These are phyloP conservation scores for Tanytarsus gracilentus DNA, from an alignment of 2,888 invertebrate species.

Conservation along the genomic window DNA sequence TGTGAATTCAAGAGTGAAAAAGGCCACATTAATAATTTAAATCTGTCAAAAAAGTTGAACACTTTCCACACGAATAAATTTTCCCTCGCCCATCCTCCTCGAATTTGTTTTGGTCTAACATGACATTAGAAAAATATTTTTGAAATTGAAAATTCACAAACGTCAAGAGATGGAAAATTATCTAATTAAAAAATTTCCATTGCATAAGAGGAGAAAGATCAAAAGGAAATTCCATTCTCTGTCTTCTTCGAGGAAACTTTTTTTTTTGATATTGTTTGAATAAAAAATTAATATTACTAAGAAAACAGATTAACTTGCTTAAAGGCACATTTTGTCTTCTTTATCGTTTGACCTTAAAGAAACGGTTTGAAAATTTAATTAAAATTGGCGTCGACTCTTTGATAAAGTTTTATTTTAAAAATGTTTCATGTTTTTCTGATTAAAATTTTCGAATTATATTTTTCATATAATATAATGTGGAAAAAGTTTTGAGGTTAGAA, in stretches of 20 bases:
- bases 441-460: too few species aligned
- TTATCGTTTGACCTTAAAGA: too few species aligned
- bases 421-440: too few species aligned
- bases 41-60: slow-evolving; percentile 27
- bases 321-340: too few species aligned
- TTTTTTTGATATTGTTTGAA: slow-evolving; percentile 5
- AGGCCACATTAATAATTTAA: slow-evolving; percentile 29
- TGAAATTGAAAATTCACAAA: background rate
- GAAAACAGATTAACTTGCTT: too few species aligned
- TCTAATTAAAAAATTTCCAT: slow-evolving; percentile 22
- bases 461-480: too few species aligned
- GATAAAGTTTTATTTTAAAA: too few species aligned
- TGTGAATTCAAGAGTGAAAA: slow-evolving; percentile 24
- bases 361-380: too few species aligned
- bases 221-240: slow-evolving; percentile 20
- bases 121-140: background rate
- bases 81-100: background rate
- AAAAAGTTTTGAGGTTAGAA: too few species aligned
- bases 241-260: slow-evolving; percentile 5
- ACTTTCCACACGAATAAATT: slow-evolving; percentile 24
- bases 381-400: too few species aligned
- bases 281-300: slow-evolving; percentile 17
- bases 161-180: background rate
- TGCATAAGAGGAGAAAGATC: background rate
- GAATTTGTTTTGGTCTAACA: background rate